These are phyloP conservation scores for Paradoxurus hermaphroditus DNA, from an alignment of 2,113 vertebrate species.

Conservation along the genomic window DNA sequence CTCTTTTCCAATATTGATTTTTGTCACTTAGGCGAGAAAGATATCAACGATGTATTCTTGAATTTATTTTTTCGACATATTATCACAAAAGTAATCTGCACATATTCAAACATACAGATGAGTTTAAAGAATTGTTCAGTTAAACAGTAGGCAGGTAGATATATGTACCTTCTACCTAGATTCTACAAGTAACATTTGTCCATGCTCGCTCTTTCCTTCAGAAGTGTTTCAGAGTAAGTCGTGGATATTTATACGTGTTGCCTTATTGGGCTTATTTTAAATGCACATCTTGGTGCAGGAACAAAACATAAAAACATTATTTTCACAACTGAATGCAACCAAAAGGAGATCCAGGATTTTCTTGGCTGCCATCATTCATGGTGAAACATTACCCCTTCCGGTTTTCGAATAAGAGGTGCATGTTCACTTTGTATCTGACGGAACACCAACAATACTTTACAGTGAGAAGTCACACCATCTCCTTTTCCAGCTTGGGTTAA, in stretches of 20 bases:
- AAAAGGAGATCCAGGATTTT: background rate
- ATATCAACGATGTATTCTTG: background rate
- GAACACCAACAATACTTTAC: background rate
- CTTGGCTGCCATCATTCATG: background rate
- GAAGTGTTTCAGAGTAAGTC: background rate
- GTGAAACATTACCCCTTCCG: background rate
- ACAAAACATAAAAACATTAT: background rate
- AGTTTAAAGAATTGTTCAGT: background rate
- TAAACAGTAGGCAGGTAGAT: background rate
- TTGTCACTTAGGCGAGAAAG: background rate
- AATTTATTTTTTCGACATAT: background rate
- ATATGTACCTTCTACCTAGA: background rate
- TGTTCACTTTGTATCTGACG: background rate
- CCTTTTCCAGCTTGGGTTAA: background rate
- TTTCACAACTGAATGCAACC: background rate
- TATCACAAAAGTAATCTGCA: background rate
- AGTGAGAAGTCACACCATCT: background rate
- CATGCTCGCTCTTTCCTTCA: background rate
- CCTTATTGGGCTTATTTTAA: background rate
- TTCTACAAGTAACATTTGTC: background rate
- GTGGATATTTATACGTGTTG: background rate
- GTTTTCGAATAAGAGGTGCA: background rate
- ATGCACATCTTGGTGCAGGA: background rate
- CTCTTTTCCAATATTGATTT: background rate
- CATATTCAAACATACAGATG: background rate